A percentile compares a stretch with the other conserved stretches of the same genome.
These are phyloP conservation scores for Papilio aristodemus DNA, from an alignment of 1,140 invertebrate genomes.

Conservation along the genomic window DNA sequence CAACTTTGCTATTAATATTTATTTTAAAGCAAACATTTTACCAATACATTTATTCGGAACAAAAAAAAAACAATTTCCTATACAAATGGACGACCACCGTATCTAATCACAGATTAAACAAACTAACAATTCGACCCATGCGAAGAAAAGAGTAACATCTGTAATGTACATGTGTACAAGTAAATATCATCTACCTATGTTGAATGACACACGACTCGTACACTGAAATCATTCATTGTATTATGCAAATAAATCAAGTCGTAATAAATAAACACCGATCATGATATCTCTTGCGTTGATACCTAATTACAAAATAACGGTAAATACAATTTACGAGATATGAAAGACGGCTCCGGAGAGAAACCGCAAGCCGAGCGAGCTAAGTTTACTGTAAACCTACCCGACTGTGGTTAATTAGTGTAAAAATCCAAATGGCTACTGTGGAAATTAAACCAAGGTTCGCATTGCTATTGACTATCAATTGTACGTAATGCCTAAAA, in stretches of 20 bases:
- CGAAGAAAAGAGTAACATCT: too few relatives aligned
- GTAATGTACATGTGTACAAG: too few relatives aligned
- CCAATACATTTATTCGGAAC: too few relatives aligned
- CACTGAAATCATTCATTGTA: neutral
- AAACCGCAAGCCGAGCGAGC: constrained; percentile 3
- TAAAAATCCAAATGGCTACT: constrained; percentile 4
- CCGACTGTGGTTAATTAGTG: constrained; percentile 12
- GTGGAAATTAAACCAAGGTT: constrained; percentile 1
- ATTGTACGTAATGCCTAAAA: neutral
- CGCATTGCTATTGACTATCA: neutral
- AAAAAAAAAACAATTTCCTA: too few relatives aligned
- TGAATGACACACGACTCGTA: neutral
- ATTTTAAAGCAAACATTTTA: too few relatives aligned
- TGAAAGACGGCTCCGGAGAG: neutral
- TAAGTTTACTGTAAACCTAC: constrained; percentile 19
- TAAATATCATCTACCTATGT: neutral
- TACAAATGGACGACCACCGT: too few relatives aligned
- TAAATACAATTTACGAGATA: constrained; percentile 11
- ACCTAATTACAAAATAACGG: constrained; percentile 18
- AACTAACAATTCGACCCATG: too few relatives aligned
- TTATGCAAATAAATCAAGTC: neutral
- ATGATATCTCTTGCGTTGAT: neutral
- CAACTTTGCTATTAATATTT: too few relatives aligned
- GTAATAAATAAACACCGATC: neutral
- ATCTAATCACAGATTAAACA: too few relatives aligned